These are phyloP conservation scores for Acanthis flammea DNA, from an alignment of 2,797 vertebrate species.

Conservation along the genomic window DNA sequence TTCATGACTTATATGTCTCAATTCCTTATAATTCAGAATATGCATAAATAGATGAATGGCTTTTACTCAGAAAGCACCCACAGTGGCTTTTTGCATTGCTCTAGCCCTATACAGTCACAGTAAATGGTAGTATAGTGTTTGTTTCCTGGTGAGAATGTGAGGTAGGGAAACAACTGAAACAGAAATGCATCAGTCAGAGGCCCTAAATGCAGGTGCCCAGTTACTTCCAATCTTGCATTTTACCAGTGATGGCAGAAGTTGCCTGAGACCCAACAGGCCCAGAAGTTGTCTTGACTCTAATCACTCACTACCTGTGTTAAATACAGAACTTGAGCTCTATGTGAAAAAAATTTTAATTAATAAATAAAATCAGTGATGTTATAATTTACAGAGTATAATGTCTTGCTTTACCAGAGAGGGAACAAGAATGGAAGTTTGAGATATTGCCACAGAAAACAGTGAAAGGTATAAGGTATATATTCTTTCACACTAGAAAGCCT, in stretches of 20 bases:
- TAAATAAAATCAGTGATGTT: not conserved
- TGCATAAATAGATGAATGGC: not conserved
- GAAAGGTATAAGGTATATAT: not conserved
- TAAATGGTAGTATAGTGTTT: not conserved
- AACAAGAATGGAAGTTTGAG: not conserved
- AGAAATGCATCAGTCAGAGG: not conserved
- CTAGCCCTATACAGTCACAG: not conserved
- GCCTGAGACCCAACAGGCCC: not conserved
- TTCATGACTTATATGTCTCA: not conserved
- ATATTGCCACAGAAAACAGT: not conserved
- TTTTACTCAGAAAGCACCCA: not conserved
- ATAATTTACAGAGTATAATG: not conserved
- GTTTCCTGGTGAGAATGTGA: not conserved
- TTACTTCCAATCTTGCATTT: not conserved
- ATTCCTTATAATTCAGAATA: not conserved
- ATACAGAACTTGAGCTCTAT: not conserved
- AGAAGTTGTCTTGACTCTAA: not conserved
- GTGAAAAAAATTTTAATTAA: not conserved
- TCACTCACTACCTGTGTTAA: not conserved
- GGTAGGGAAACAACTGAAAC: not conserved
- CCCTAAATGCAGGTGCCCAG: not conserved
- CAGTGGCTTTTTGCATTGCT: not conserved
- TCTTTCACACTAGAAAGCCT: not conserved
- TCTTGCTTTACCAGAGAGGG: not conserved
- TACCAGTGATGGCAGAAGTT: accelerated